These are phyloP conservation scores for Caenorhabditis angaria DNA, from an alignment of 2,888 invertebrate genomes.

Conservation along the genomic window DNA sequence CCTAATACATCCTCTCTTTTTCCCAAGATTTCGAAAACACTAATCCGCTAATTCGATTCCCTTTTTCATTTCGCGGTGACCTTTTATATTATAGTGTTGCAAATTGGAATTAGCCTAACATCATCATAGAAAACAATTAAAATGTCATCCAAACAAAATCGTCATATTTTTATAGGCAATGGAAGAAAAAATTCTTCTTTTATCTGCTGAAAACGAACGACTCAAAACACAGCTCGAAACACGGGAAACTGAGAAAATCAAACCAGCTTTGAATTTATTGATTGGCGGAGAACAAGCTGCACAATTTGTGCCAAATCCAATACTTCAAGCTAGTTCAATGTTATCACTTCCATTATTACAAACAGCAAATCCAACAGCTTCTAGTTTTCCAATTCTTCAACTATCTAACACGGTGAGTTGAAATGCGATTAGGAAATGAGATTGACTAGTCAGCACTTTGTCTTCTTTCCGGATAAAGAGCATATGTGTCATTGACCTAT, in stretches of 20 bases:
- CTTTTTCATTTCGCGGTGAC: not conserved
- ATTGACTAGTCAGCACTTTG: not conserved
- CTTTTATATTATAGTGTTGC: not conserved
- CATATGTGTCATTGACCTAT: constrained; percentile 20
- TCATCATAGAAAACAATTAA: not conserved
- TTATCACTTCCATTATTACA: constrained; percentile 30
- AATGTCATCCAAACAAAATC: no score
- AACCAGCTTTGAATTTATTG: constrained; percentile 26
- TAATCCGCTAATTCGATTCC: not conserved
- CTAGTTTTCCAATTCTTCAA: constrained; percentile 43
- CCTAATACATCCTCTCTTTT: no score
- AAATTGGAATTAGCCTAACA: not conserved
- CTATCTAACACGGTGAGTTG: not conserved
- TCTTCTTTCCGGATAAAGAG: not conserved
- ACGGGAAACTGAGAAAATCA: constrained; percentile 11
- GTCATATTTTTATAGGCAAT: constrained; percentile 76
- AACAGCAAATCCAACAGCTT: constrained; percentile 14
- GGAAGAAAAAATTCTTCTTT: constrained; percentile 89
- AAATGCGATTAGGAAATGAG: not conserved
- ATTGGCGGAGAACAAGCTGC: not conserved
- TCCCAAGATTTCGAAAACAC: not conserved
- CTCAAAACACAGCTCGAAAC: constrained; percentile 84
- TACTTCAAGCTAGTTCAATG: constrained; percentile 23
- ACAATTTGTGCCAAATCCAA: not conserved
- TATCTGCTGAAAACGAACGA: constrained; percentile 93